Base-by-base conservation (phyloP, 2,888 invertebrate genomes). In the Platerodrilus igneus region DNA sequence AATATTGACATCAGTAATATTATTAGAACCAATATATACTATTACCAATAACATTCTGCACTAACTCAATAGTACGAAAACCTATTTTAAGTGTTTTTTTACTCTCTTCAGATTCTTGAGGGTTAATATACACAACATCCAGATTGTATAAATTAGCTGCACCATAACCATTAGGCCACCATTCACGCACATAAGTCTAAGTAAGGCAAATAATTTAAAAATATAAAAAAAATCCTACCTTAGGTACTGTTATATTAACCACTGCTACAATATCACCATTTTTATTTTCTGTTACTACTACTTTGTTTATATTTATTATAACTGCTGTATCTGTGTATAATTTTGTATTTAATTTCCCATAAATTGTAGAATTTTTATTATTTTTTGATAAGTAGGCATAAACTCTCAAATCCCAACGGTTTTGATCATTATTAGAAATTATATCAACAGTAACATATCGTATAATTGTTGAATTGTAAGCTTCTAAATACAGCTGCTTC, bases 81-180 rank as follows among this genome's bases (percentile, higher is more conserved):
- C 93, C 96, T 48, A 95, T 75, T 48, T 70, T 74, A 7, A 85
- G 55, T n/a, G 67, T 69, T 59, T 80, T 81, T 9, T 59, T 56
- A 8, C 65, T 63, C 4, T 33, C 31, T 48, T 62, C 59, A 3
- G 54, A 47, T 40, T 74, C 69, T 19, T 67, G 59, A 1, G 45
- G 51, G 14, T 62, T 67, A 9, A 51, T 57, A 22, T 78, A 73
- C 1, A 69, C 70, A 1, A 82, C 71, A 37, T 70, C 69, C 29
- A 90, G 59, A 4, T 73, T 67, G 59, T 96, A 96, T 3, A 96
- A 68, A 1, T 74, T 74, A 61, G 88, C 93, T 1, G 75, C 64
- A 1, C 94, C 94, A 57, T 81, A 86, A 13, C 93, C 95, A 67
- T 92, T 94, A 0, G 97, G 97, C 95, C 95, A 97, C 97, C 97